Base-by-base conservation (phyloP, 2,888 invertebrate genomes). In the Monochamus alternatus region DNA sequence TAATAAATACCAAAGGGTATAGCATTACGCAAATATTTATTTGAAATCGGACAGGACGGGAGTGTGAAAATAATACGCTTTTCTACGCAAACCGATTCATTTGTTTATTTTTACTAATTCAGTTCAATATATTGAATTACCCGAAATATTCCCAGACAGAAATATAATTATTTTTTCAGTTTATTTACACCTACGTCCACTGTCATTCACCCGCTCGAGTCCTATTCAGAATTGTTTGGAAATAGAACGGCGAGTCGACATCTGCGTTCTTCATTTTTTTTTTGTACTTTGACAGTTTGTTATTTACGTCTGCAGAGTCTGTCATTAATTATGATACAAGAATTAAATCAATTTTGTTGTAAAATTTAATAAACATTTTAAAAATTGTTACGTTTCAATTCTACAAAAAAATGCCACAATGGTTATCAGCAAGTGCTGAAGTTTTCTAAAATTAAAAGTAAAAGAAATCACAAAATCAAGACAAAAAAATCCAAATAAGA, bases 221-320 rank as follows among this genome's bases (percentile, higher is more conserved):
- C 58, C 58, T 32, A 14, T n/a, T 59, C 52, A 12, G 68, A 59
- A 38, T 55, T 67, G 58, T 67, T 67, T 67, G 58, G 58, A 67
- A 68, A 59, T 68, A 68, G 59, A 58, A 38, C 31, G 30, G 30
- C 55, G 5, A 7, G 68, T 68, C 58, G 38, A 43, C 68, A 68
- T 68, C 59, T 44, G 58, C 68, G 32, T 32, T 22, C 31, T 32
- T 22, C 31, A 12, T 38, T 30, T 38, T 44, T 30, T 64, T 47
- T 64, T 38, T 68, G 58, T 59, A 43, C 38, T 38, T 7, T 38
- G 38, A 38, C 38, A 38, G 38, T 38, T 38, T 38, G 38, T 38
- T 38, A 38, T 38, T 38, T 38, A 38, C 7, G 2, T 38, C 7
- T 38, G 0, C 22, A 7, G 38, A 38, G 7, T 38, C 38, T 38